These are phyloP conservation scores for Cyclophora punctaria DNA, from an alignment of 2,888 invertebrate genomes.

Conservation along the genomic window DNA sequence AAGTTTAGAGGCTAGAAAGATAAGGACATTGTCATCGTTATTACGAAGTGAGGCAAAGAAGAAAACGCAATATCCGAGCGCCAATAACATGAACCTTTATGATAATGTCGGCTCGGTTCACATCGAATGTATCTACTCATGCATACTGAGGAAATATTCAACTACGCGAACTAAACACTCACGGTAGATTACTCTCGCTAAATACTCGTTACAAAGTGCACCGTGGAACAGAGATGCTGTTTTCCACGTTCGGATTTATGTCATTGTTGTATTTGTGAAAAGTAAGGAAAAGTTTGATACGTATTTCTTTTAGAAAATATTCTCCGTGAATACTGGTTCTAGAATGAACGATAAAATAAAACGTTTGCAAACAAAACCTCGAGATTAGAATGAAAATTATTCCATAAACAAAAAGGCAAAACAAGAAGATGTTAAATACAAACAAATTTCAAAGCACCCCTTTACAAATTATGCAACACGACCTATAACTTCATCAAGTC, in stretches of 20 bases:
- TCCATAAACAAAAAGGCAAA: not conserved
- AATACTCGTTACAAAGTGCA: no score
- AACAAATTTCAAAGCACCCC: slow-evolving; percentile 4
- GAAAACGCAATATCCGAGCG: slow-evolving; percentile 41
- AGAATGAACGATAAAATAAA: no score
- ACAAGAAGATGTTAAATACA: slow-evolving; percentile 6
- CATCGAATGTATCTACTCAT: slow-evolving; percentile 30
- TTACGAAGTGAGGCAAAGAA: slow-evolving; percentile 34
- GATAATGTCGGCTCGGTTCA: slow-evolving; percentile 37
- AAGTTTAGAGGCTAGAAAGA: slow-evolving; percentile 27
- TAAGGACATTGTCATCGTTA: slow-evolving; percentile 32
- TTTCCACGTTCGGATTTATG: no score
- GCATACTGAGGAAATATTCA: slow-evolving; percentile 9
- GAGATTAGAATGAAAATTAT: no score
- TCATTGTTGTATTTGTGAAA: no score
- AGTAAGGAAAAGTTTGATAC: no score
- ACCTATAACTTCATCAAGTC: slow-evolving; percentile 48
- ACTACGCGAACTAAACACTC: no score
- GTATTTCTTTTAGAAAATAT: no score
- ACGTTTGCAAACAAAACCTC: no score
- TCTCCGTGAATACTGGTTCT: no score
- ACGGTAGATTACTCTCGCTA: no score
- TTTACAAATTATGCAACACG: slow-evolving; percentile 23
- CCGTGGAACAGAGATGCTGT: no score
- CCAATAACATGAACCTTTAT: slow-evolving; percentile 50